These are phyloP conservation scores for Drosophila punjabiensis DNA, from an alignment of 1,140 invertebrate genomes.

Conservation along the genomic window DNA sequence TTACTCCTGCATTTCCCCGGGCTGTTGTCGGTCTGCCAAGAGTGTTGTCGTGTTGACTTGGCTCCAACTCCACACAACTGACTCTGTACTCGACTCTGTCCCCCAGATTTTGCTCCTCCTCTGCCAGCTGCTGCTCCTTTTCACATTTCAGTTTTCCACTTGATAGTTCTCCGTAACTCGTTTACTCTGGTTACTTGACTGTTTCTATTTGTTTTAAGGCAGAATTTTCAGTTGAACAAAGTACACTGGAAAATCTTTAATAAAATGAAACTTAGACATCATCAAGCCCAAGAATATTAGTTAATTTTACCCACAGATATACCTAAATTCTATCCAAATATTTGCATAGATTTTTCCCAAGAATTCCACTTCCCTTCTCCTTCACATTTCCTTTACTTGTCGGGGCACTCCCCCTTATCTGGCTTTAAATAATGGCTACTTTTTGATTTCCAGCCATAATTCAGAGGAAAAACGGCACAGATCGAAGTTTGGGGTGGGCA, in stretches of 20 bases:
- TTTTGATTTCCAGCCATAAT: slow-evolving; percentile 79
- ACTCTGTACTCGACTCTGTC: slow-evolving; percentile 9
- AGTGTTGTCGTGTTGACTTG: slow-evolving; percentile 52
- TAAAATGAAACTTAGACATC: neutral
- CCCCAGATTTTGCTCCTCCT: neutral
- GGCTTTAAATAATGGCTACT: slow-evolving; percentile 74
- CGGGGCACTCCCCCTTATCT: slow-evolving; percentile 45
- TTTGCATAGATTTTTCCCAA: slow-evolving; percentile 24
- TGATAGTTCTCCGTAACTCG: slow-evolving; percentile 13
- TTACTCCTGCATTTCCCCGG: slow-evolving; percentile 19
- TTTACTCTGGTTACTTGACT: slow-evolving; percentile 9
- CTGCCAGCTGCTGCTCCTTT: slow-evolving; percentile 4
- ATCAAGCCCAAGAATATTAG: neutral
- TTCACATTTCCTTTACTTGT: slow-evolving; percentile 28
- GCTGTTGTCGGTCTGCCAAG: slow-evolving; percentile 43
- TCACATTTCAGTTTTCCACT: slow-evolving; percentile 17
- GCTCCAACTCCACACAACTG: slow-evolving; percentile 25
- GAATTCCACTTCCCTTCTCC: slow-evolving; percentile 22
- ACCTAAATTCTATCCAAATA: slow-evolving; percentile 3
- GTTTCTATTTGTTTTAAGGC: slow-evolving; percentile 15
- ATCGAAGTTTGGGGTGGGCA: no score
- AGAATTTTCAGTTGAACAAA: neutral
- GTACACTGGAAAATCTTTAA: neutral
- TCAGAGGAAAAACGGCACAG: slow-evolving; percentile 58
- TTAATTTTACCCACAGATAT: neutral